Base-by-base conservation (phyloP, 2,113 vertebrate species). In the Charadrius vociferus region DNA sequence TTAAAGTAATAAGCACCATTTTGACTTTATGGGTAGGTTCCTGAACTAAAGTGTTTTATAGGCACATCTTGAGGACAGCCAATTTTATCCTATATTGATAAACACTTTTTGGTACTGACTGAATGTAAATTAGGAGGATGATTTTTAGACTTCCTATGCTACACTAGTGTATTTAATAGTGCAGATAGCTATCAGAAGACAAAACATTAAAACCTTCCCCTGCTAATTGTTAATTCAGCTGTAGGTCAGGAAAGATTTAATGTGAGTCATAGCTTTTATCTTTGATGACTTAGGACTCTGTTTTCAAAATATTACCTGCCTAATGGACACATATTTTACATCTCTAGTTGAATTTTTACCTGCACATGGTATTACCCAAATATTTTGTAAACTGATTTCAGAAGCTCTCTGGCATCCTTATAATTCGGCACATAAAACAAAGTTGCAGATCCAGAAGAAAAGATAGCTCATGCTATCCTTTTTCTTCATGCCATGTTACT, bases 241-340 rank as follows among this genome's bases (percentile, higher is more conserved):
- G 62, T 85, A 93, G 70, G 93, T 71, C 39, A 68, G 75, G 80
- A 92, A 92, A 81, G 75, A 82, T 93, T 81, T 67, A 92, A 72
- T 94, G 79, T 96, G 67, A 95, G 45, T 92, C 87, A 71, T 81
- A 88, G 86, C 90, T 97, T 97, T 92, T 97, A 92, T 96, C 93
- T 94, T 91, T 94, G 89, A 96, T 97, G 74, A 94, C 80, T 96
- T 97, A 74, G 83, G 94, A 62, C 81, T 96, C 65, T 53, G 75
- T 96, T 97, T 91, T 84, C 90, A 94, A 86, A 96, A 87, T 83
- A 56, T 11, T 73, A 12, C 27, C 47, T 18, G 3, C 59, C 70
- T 98, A 89, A 95, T 82, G 91, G 81, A 88, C 75, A 79, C 37
- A 13, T 75, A 75, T 82, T 96, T 96, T 90, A 88, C 70, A 71